Evolutionary conservation across 1,140 invertebrate species (phyloP), one percentile per base, ranked within the genome.

Genomic region (Habropoda laboriosa): DNA sequence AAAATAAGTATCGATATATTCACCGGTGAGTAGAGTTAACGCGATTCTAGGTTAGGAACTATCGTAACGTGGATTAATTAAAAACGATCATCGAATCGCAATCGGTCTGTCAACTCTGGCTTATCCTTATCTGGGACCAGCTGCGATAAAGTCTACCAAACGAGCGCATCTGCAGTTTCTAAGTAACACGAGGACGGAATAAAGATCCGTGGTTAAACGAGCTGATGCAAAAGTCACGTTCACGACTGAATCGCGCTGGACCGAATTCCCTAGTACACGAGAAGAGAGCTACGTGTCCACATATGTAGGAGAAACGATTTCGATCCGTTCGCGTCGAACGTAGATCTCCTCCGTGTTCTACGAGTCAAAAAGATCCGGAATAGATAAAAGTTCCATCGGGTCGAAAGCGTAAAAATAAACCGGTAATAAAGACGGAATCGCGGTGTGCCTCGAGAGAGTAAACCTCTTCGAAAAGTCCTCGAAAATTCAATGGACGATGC

Each of bases 41-140:
- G 2, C 35, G 1, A 21, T 21, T n/a, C 21, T 18, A 66, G 12
- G 45, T 5, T 27, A 13, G n/a, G 1, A 35, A 21, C 24, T n/a
- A 30, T 42, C 27, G 21, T 6, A 24, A 18, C 32, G n/a, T n/a
- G n/a, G 24, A 68, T 81, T 79, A 72, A 74, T 74, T 60, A 83
- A 57, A n/a, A 83, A 80, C 67, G 64, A 80, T 8, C 58, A 60
- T 76, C 60, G 47, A 71, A 60, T 76, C 55, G 64, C 47, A 61
- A 83, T 84, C 82, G 60, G 58, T 80, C 51, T 75, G 57, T 38
- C 49, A 71, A 70, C 71, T 75, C 49, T 27, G n/a, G 40, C 58
- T 81, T 64, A 8, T 4, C 57, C 82, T 84, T 85, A 85, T 84
- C 83, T 72, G 18, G 57, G 49, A 51, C 66, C 81, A 79, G 70